Conservation (phyloP, 37 sponge, comb jelly and placozoan genomes). For the Crambe crambe region DNA sequence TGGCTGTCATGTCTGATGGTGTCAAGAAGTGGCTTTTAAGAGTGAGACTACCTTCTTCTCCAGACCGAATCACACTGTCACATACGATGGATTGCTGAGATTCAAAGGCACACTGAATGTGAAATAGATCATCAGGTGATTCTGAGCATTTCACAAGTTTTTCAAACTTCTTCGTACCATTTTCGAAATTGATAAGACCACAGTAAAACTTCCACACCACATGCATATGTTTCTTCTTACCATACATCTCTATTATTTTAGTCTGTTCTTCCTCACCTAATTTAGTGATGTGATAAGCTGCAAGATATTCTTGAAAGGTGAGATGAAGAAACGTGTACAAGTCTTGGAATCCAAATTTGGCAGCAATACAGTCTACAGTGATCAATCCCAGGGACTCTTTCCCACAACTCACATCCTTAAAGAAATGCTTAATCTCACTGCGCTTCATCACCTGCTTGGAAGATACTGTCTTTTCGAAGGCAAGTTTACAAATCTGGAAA, state of each 20-base stretch:
- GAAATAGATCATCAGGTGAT: neutral
- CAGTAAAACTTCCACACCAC: slow-evolving; percentile 57
- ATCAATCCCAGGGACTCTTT: neutral
- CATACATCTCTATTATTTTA: neutral
- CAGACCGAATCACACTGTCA: neutral
- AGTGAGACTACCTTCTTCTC: neutral
- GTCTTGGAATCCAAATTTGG: neutral
- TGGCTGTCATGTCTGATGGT: slow-evolving; percentile 19
- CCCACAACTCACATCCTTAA: neutral
- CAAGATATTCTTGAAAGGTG: slow-evolving; percentile 58
- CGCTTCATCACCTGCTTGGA: neutral
- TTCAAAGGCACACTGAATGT: slow-evolving; percentile 42
- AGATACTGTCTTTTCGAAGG: neutral
- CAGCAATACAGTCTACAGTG: slow-evolving; percentile 7
- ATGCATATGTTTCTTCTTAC: slow-evolving; percentile 5
- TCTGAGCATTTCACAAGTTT: neutral
- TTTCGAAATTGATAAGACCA: slow-evolving; percentile 15
- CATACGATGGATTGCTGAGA: slow-evolving; percentile 17
- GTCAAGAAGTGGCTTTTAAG: slow-evolving; percentile 5
- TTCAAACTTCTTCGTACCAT: neutral
- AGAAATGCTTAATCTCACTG: neutral
- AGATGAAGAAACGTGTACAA: slow-evolving; percentile 42
- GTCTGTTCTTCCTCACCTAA: neutral
- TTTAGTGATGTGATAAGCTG: slow-evolving; percentile 32
- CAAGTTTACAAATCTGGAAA: slow-evolving; percentile 13